phyloP scores from a whole-genome alignment of 2,888 invertebrate species.

The Lacanobia wlatinum region DNA sequence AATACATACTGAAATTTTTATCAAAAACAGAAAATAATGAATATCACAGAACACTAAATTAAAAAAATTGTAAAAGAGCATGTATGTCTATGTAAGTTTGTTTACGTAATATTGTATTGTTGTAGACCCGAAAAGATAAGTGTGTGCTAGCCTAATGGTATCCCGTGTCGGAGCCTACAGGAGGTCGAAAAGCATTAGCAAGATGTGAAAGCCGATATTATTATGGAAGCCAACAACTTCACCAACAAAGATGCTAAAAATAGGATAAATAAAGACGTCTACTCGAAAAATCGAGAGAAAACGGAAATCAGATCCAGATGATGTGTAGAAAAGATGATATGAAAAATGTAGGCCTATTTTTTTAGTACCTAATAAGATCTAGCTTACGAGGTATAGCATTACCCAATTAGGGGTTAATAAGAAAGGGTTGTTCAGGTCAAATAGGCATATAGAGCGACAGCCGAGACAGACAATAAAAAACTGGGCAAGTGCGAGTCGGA shows the following conservation, averaged over 20 bases:
- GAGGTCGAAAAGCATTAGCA: constrained; percentile 25
- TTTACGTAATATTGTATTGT: neutral
- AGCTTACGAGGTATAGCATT: neutral
- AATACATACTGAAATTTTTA: too few species aligned
- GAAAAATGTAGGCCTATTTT: constrained; percentile 6
- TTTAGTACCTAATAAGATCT: neutral
- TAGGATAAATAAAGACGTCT: constrained; percentile 4
- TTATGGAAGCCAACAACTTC: constrained; percentile 26
- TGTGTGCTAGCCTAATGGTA: constrained; percentile 10
- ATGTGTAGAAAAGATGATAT: neutral
- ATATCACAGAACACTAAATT: too few species aligned
- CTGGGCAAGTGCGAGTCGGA: too few species aligned
- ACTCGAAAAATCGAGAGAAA: constrained; percentile 5
- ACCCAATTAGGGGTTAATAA: neutral
- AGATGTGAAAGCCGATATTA: constrained; percentile 42
- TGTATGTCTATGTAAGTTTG: neutral
- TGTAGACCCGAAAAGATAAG: neutral
- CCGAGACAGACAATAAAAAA: too few species aligned
- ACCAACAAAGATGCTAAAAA: constrained; percentile 18
- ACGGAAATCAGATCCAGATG: constrained; percentile 17
- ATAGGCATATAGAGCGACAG: too few species aligned
- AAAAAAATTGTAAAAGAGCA: too few species aligned
- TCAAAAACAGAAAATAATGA: too few species aligned
- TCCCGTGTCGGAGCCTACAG: neutral
- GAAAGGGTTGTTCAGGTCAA: neutral